Evolutionary conservation across 2,888 invertebrate species (phyloP).

Genomic region (Xylocampa areola): DNA sequence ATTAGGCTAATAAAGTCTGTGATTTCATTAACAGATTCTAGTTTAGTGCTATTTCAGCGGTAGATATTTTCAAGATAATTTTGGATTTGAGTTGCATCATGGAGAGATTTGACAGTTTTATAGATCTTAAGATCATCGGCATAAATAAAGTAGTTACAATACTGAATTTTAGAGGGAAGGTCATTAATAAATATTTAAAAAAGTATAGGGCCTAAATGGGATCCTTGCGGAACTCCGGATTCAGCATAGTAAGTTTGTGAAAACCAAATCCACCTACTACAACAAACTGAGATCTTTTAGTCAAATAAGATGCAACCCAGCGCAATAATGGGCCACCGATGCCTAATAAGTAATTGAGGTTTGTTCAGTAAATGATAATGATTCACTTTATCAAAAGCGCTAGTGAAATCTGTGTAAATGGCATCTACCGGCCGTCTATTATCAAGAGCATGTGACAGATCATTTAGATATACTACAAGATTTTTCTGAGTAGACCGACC

Average conservation of each 20-base stretch:
- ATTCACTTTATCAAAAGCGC: slow-evolving; percentile 2
- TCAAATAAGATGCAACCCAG: slow-evolving; percentile 1
- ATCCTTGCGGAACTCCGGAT: neutral
- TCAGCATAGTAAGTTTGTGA: neutral
- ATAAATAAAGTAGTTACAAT: neutral
- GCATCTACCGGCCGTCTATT: neutral
- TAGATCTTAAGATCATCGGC: slow-evolving; percentile 3
- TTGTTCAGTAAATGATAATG: neutral
- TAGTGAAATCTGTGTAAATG: slow-evolving; percentile 4
- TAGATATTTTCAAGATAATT: too few species aligned
- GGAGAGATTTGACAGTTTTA: too few species aligned
- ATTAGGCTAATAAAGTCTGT: too few species aligned
- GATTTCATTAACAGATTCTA: too few species aligned
- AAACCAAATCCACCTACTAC: neutral
- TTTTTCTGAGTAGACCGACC: too few species aligned
- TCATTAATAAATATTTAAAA: neutral
- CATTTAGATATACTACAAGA: too few species aligned
- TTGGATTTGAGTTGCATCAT: too few species aligned
- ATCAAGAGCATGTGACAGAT: neutral
- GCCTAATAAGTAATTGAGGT: neutral
- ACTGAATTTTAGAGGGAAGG: too few species aligned
- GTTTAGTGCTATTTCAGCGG: too few species aligned
- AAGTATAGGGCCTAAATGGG: neutral
- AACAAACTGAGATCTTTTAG: neutral
- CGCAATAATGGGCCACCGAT: neutral